Conservation (phyloP, 2,888 invertebrate genomes). For the Trachelus tabidus region DNA sequence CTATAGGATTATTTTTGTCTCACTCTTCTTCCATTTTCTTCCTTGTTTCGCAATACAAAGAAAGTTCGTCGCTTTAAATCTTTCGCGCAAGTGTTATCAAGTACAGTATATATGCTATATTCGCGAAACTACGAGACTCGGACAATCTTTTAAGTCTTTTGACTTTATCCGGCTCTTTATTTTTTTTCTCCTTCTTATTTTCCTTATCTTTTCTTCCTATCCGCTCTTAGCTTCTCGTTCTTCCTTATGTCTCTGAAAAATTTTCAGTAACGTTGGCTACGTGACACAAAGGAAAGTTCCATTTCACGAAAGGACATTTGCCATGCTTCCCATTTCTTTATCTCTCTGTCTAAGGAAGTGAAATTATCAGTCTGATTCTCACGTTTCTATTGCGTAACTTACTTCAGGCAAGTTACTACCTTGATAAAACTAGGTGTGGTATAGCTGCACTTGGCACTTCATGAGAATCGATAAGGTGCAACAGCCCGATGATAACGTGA, state of each 20-base stretch:
- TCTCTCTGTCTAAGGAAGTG: background rate
- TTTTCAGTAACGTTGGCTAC: background rate
- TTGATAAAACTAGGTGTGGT: background rate
- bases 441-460: background rate
- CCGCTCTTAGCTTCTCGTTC: background rate
- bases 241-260: background rate
- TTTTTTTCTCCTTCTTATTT: background rate
- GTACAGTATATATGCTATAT: background rate
- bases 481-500: background rate
- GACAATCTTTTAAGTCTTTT: background rate
- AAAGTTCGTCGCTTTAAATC: background rate
- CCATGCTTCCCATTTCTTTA: background rate
- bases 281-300: background rate
- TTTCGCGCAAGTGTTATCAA: background rate
- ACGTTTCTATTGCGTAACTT: background rate
- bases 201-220: background rate
- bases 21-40: background rate
- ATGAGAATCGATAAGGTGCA: background rate
- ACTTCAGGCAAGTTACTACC: background rate
- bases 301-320: background rate
- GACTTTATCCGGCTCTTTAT: background rate
- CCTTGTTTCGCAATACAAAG: background rate
- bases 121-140: background rate
- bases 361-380: background rate
- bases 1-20: too few relatives aligned